Evolutionary conservation across 37 sponge, comb jelly and placozoan species (phyloP).

Genomic region (Crambe crambe): DNA sequence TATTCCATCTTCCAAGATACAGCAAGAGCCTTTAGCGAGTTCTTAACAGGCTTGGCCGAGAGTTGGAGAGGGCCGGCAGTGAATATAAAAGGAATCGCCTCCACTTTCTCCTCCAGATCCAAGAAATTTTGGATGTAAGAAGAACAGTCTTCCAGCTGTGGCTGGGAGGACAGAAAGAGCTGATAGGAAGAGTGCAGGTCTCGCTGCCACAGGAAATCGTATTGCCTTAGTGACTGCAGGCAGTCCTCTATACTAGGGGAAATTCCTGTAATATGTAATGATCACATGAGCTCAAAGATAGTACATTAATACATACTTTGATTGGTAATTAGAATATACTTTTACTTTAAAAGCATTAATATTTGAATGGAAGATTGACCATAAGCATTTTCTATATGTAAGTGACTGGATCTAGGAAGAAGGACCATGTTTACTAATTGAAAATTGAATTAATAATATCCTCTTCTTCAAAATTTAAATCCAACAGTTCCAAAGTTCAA

Average conservation of each 20-base stretch:
- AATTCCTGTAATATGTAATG: constrained; percentile 10
- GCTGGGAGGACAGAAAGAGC: constrained; percentile 48
- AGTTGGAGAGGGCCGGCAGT: constrained; percentile 65
- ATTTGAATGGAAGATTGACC: too few relatives aligned
- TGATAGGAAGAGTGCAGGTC: constrained; percentile 78
- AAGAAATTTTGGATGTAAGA: constrained; percentile 36
- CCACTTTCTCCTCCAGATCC: constrained; percentile 60
- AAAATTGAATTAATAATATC: too few relatives aligned
- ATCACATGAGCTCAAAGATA: too few relatives aligned
- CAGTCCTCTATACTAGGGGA: constrained; percentile 22
- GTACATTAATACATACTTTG: too few relatives aligned
- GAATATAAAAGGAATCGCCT: constrained; percentile 42
- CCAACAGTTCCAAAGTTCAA: too few relatives aligned
- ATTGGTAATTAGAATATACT: too few relatives aligned
- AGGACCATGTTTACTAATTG: too few relatives aligned
- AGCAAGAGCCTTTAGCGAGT: constrained; percentile 65
- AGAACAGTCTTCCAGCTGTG: constrained; percentile 36
- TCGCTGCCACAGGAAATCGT: constrained; percentile 77
- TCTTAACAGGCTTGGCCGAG: constrained; percentile 71
- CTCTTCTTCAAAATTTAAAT: too few relatives aligned
- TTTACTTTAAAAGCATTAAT: too few relatives aligned
- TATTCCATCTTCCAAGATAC: constrained; percentile 82
- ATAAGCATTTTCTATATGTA: too few relatives aligned
- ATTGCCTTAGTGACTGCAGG: constrained; percentile 36
- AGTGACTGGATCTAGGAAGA: too few relatives aligned